A percentile compares a stretch with the other conserved stretches of the same genome.
Evolutionary conservation across 92 coral and sea anemone genomes (phyloP).

Genomic region (Phenganax marumi): DNA sequence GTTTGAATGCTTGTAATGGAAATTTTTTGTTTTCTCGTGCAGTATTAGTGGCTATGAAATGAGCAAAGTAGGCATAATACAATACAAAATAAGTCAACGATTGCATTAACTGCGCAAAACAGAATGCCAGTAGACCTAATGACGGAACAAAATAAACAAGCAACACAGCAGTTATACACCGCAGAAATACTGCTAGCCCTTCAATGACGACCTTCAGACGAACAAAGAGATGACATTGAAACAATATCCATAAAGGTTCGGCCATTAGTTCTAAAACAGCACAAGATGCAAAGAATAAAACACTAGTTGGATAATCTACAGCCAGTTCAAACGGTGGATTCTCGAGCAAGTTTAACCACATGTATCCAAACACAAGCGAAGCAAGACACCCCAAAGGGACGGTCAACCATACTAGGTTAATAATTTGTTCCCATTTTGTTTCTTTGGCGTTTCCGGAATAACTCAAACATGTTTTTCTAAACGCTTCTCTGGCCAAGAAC

Average conservation of each 20-base stretch:
- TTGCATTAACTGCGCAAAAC: slow-evolving; percentile 82
- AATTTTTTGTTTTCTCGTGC: slow-evolving; percentile 52
- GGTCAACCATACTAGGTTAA: slow-evolving; percentile 91
- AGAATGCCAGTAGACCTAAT: slow-evolving; percentile 85
- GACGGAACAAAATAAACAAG: slow-evolving; percentile 72
- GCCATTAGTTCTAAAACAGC: slow-evolving; percentile 84
- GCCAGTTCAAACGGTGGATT: slow-evolving; percentile 64
- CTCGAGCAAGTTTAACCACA: slow-evolving; percentile 82
- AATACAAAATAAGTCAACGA: slow-evolving; percentile 70
- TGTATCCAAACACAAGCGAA: slow-evolving; percentile 66
- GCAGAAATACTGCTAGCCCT: slow-evolving; percentile 88
- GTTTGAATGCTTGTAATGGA: slow-evolving; percentile 69
- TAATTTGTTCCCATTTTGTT: slow-evolving; percentile 82
- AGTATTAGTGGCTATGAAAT: slow-evolving; percentile 48
- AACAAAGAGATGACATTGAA: slow-evolving; percentile 80
- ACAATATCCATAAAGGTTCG: slow-evolving; percentile 91
- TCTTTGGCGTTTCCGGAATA: slow-evolving; percentile 51
- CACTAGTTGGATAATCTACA: slow-evolving; percentile 70
- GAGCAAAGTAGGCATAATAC: slow-evolving; percentile 72
- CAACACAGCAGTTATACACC: slow-evolving; percentile 74
- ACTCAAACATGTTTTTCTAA: slow-evolving; percentile 95
- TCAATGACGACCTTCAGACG: slow-evolving; percentile 91
- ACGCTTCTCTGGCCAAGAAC: slow-evolving; percentile 92
- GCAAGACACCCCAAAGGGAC: slow-evolving; percentile 77
- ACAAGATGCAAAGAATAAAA: slow-evolving; percentile 68